Base-by-base conservation (phyloP, 2,113 vertebrate species). In the Paraplagusia blochii region DNA sequence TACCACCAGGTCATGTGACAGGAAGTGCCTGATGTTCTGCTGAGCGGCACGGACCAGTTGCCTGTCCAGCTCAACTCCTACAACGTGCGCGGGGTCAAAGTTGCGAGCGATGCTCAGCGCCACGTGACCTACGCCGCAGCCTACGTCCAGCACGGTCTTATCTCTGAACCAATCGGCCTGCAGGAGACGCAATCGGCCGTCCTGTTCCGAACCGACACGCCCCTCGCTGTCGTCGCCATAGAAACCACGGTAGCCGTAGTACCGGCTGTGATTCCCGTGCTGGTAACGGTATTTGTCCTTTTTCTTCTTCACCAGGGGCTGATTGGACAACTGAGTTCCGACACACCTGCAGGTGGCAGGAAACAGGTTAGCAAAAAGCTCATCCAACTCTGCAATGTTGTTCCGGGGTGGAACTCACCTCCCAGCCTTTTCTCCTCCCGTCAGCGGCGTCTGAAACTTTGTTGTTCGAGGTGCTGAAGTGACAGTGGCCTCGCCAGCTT, bases 61-160 rank as follows among this genome's bases (percentile, higher is more conserved):
- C 0, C 79, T 58, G 3, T 97, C 93, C 0, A 94, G 89, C 83
- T 97, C 95, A 81, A 97, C 40, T 8, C 95, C 95, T 53, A 95
- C 88, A 57, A 96, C 88, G 55, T 92, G 90, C 33, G 88, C 43
- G 0, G 95, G 94, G 8, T 77, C 63, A 83, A 93, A 92, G 16
- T 84, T 79, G 1, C 88, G 88, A 14, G 94, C 93, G 3, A 97
- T 71, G 11, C 84, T 81, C 2, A 96, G 80, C 0, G 93, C 92
- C 62, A 97, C 4, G 68, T 97, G 95, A 58, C 95, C 95, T 1
- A 92, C 81, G 8, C 93, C 94, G 14, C 95, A 95, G 5, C 95
- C 95, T 2, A 96, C 62, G 8, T 97, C 95, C 65, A 97, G 72
- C 18, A 95, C 91, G 0, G 79, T 86, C 38, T 91, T 93, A 15